These are phyloP conservation scores for Cheirogaleus major DNA, from an alignment of 2,797 vertebrate genomes.

Conservation along the genomic window DNA sequence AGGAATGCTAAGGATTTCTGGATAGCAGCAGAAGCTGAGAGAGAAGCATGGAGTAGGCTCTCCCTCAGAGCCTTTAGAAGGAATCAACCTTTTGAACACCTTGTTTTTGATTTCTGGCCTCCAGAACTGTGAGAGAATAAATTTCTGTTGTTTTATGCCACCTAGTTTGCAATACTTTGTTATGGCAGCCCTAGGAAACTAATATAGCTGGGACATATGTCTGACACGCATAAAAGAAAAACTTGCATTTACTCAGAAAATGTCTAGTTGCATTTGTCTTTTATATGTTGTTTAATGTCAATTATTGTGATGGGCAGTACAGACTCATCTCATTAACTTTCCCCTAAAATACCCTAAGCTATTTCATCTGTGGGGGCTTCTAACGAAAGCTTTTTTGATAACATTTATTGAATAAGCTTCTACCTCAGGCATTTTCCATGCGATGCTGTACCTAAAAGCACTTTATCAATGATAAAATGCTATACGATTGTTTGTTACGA, in stretches of 20 bases:
- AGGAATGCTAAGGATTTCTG: not conserved
- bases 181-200: not conserved
- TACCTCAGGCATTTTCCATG: not conserved
- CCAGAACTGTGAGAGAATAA: not conserved
- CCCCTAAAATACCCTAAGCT: not conserved
- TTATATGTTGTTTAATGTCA: not conserved
- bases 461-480: slow-evolving; percentile 17
- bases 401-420: not conserved
- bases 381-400: not conserved
- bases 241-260: not conserved
- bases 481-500: not conserved
- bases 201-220: not conserved
- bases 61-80: not conserved
- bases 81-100: not conserved
- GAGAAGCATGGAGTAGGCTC: not conserved
- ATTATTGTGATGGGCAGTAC: not conserved
- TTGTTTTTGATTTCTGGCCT: not conserved
- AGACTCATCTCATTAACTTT: not conserved
- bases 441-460: not conserved
- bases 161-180: not conserved
- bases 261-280: slow-evolving; percentile 10
- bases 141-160: not conserved
- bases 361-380: not conserved
- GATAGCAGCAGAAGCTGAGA: not conserved
- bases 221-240: not conserved